Base-by-base conservation (phyloP, 1,140 invertebrate species). In the Brachionus plicatilis region DNA sequence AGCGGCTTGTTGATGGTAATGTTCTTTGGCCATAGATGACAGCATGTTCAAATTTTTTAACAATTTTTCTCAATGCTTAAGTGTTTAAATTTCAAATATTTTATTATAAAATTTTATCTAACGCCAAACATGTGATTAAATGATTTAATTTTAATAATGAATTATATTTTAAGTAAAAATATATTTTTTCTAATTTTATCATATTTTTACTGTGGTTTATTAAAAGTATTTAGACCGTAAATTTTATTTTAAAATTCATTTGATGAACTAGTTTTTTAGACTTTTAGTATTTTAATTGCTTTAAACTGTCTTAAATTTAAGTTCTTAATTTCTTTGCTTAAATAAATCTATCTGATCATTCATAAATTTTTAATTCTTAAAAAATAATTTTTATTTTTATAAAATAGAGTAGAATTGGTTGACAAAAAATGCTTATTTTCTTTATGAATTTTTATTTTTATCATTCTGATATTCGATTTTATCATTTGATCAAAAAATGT, bases 11-110 rank as follows among this genome's bases (percentile, higher is more conserved):
- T 93, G 93, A 11, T 90, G 90, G 87, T 95, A 94, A 88, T 97
- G 95, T 85, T 96, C 94, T 90, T 95, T 96, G 7, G 96, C 92
- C 88, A 96, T 92, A 70, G 93, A 92, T 33, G 94, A 94, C 84
- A 96, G 90, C 95, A 96, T 96, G 45, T 85, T 84, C 27, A 8
- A 50, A 27, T 12, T 27, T 29, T 76, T 76, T 76, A 3, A 12
- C 17, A 20, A 45, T 76, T 50, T 27, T 12, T 27, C 27, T 50
- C 29, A 37, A 12, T 50, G 14, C 24, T 75, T 45, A 45, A 12
- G 8, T 50, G 24, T n/a, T 47, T 50, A 3, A 14, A 29, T 53
- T 76, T 47, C 24, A 20, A 50, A 37, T 9, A 53, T 76, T 76
- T 76, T 76, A 37, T 50, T 75, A 43, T 75, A 43, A 41, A 17